Base-by-base conservation (phyloP, 2,113 vertebrate species). In the Amia ocellicauda region DNA sequence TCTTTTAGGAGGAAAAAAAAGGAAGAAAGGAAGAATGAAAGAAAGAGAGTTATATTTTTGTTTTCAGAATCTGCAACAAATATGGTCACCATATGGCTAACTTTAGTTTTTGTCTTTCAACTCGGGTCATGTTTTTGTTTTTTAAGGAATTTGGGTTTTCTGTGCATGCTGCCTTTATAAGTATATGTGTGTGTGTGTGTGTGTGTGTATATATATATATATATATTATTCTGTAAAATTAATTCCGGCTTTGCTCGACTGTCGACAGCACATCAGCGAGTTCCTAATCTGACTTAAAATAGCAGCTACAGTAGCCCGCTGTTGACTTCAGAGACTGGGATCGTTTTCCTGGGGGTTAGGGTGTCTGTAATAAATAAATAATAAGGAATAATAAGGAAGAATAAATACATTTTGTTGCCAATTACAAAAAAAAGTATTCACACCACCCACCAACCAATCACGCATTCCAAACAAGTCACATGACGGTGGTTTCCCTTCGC, bases 31-130 rank as follows among this genome's bases (percentile, higher is more conserved):
- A n/a, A n/a, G n/a, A n/a, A n/a, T n/a, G 59, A 56, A 78, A 41
- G 8, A 23, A 62, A 65, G 60, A 69, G 64, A 62, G 52, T 74
- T 72, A 62, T 53, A 63, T 63, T 71, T 63, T 62, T 77, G 72
- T 69, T 72, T 83, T 83, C 74, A 68, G 20, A 72, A 68, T 73
- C 71, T 49, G 74, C 71, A 69, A 79, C 75, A 78, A 84, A 83
- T 83, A 77, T 86, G 83, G 73, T 76, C 70, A 56, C 79, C 88
- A 86, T 74, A 87, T 84, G 86, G 79, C 70, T 63, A 24, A 62
- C 66, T 73, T 66, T 52, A 60, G 29, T n/a, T 52, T 78, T 63
- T 74, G 66, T 65, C 53, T 76, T 74, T 75, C 62, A 76, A 51
- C 61, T 64, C n/a, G 47, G 50, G 41, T 76, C 64, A 55, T 74